A percentile compares a stretch with the other conserved stretches of the same genome.
Evolutionary conservation across 2,888 invertebrate species (phyloP).

Genomic region (Luffia ferchaultella): DNA sequence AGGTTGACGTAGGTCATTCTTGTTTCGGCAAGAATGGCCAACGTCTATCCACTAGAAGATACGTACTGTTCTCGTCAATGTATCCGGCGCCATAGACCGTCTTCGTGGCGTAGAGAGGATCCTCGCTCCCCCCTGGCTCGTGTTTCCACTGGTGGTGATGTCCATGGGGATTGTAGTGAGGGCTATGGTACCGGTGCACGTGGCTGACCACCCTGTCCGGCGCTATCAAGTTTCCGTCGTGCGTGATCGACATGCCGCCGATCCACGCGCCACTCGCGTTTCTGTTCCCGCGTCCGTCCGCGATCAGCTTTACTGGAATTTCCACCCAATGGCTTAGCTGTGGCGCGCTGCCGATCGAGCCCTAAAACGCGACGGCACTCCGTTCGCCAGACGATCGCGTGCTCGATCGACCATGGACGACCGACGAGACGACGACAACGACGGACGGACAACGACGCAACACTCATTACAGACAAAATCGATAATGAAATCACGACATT

Average conservation of each 20-base stretch:
- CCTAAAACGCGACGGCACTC: constrained; percentile 49
- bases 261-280: constrained; percentile 57
- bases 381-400: constrained; percentile 41
- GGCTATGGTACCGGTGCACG: constrained; percentile 58
- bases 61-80: constrained; percentile 65
- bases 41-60: constrained; percentile 26
- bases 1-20: neutral
- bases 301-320: constrained; percentile 66
- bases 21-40: constrained; percentile 23
- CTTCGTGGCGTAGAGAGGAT: constrained; percentile 62
- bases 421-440: constrained; percentile 1
- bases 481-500: constrained; percentile 54
- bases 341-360: constrained; percentile 41
- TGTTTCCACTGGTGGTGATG: constrained; percentile 60
- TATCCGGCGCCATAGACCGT: constrained; percentile 63
- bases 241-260: constrained; percentile 62
- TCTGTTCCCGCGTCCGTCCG: constrained; percentile 51
- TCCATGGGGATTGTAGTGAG: constrained; percentile 59
- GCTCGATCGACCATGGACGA: constrained; percentile 4
- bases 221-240: constrained; percentile 59
- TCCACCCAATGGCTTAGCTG: constrained; percentile 61
- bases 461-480: constrained; percentile 8
- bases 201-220: constrained; percentile 61
- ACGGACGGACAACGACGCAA: neutral
- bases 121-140: constrained; percentile 60